Evolutionary conservation across 2,888 invertebrate species (phyloP).

Genomic region (Epirrita christyi): DNA sequence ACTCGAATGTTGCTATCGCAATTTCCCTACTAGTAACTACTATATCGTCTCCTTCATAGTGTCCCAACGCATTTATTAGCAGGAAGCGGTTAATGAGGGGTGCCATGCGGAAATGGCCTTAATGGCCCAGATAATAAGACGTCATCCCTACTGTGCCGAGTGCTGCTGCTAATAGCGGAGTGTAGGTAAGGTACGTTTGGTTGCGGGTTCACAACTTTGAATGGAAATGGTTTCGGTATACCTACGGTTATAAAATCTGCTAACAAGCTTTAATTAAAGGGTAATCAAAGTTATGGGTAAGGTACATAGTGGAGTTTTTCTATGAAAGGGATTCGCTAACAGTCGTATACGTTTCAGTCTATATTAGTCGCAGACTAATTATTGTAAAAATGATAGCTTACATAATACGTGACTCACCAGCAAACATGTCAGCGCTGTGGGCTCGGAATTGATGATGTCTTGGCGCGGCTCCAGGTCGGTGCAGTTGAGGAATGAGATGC

Average conservation of each 20-base stretch:
- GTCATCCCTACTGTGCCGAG: slow-evolving; percentile 5
- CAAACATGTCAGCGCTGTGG: slow-evolving; percentile 88
- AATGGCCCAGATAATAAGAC: slow-evolving; percentile 56
- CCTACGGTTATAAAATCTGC: slow-evolving; percentile 1
- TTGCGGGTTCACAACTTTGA: slow-evolving; percentile 8
- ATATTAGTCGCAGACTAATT: no score
- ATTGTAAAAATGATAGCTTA: no score
- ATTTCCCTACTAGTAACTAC: not conserved
- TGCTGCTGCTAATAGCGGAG: slow-evolving; percentile 5
- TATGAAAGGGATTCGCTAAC: no score
- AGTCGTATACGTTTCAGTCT: no score
- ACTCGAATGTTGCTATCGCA: not conserved
- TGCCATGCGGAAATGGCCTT: slow-evolving; percentile 49
- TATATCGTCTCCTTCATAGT: slow-evolving; percentile 19
- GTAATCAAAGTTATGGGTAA: not conserved
- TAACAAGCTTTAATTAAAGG: slow-evolving; percentile 6
- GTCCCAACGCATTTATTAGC: slow-evolving; percentile 37
- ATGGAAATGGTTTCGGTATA: slow-evolving; percentile 8
- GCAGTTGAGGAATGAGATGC: slow-evolving; percentile 93
- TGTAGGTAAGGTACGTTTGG: not conserved
- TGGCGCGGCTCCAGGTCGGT: slow-evolving; percentile 88
- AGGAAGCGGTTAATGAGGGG: slow-evolving; percentile 55
- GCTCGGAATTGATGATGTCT: slow-evolving; percentile 90
- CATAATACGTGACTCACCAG: slow-evolving; percentile 76
- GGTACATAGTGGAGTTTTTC: no score